Evolutionary conservation across 2,888 invertebrate species (phyloP).

Genomic region (Drosophila heteroneura): DNA sequence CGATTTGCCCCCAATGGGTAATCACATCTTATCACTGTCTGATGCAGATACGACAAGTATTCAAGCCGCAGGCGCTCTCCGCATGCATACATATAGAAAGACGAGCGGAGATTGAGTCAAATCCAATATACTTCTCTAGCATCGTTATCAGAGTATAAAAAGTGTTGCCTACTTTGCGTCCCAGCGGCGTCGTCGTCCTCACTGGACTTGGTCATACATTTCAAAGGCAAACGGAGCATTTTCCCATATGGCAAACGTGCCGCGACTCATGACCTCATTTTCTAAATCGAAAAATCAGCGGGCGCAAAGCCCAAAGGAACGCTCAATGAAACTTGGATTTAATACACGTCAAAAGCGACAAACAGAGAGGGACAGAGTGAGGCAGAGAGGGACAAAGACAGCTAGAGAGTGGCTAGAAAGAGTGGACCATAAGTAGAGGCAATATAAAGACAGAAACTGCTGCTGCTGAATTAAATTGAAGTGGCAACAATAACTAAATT

Average conservation of each 20-base stretch:
- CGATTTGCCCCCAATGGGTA: not conserved
- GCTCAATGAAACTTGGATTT: conserved; percentile 71
- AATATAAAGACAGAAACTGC: conserved; percentile 21
- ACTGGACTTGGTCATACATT: conserved; percentile 42
- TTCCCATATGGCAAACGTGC: conserved; percentile 69
- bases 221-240: conserved; percentile 61
- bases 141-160: conserved; percentile 7
- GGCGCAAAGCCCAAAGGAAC: conserved; percentile 80
- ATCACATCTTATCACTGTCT: not conserved
- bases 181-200: conserved; percentile 33
- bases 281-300: conserved; percentile 82
- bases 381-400: not conserved
- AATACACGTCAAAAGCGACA: conserved; percentile 41
- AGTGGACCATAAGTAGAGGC: conserved; percentile 9
- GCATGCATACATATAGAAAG: not conserved
- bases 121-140: not conserved
- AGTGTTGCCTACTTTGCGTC: conserved; percentile 37
- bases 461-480: conserved; percentile 60
- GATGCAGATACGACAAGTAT: not conserved
- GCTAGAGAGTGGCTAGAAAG: not conserved
- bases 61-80: not conserved
- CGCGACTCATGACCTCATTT: conserved; percentile 78
- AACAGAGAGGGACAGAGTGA: not conserved
- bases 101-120: not conserved
- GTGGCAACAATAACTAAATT: conserved; percentile 78